Evolutionary conservation across 2,113 vertebrate genomes (phyloP).

Genomic region (Vicugna pacos): DNA sequence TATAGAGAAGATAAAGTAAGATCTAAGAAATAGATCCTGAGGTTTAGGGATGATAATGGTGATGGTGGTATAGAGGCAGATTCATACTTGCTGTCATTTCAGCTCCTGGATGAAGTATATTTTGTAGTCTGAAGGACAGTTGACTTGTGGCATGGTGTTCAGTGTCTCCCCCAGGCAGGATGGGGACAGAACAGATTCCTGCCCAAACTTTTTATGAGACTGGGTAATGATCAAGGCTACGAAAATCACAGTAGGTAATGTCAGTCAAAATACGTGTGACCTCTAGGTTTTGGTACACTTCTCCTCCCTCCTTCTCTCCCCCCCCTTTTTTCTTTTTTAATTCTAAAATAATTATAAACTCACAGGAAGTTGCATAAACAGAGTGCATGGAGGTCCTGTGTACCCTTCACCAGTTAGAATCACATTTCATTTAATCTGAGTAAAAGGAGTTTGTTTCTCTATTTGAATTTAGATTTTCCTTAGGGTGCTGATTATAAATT

Average conservation of each 20-base stretch:
- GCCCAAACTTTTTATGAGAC: background rate
- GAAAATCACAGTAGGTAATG: background rate
- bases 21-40: background rate
- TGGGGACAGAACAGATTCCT: background rate
- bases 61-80: background rate
- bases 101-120: background rate
- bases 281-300: background rate
- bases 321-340: background rate
- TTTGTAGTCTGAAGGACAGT: slow-evolving; percentile 1
- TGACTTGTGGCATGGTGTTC: background rate
- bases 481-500: slow-evolving; percentile 30
- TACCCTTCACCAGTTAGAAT: background rate
- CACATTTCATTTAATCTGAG: slow-evolving; percentile 26
- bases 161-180: background rate
- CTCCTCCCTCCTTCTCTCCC: background rate
- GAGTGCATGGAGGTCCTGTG: background rate
- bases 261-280: background rate
- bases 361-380: background rate
- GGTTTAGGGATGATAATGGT: background rate
- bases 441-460: slow-evolving; percentile 44
- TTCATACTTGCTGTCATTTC: slow-evolving; percentile 41
- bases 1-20: background rate
- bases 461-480: slow-evolving; percentile 49
- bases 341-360: slow-evolving; percentile 35
- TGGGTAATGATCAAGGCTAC: background rate